Evolutionary conservation across 2,113 vertebrate species (phyloP), one percentile per base, ranked within the genome.

Genomic region (Indri indri): DNA sequence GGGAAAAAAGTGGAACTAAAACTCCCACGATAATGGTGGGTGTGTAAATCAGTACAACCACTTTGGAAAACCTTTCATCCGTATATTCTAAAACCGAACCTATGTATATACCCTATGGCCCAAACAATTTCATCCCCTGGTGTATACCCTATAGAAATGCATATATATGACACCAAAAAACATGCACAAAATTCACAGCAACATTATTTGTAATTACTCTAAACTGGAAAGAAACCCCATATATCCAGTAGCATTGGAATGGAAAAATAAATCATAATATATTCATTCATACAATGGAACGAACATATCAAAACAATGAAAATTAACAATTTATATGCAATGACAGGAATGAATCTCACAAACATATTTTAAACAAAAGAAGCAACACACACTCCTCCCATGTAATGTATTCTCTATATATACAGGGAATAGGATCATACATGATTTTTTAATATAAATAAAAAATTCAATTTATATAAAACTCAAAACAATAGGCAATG

Each of bases 241-340:
- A 89, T 80, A 82, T 37, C 40, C 45, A 54, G 59, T 65, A 81
- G 25, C 61, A 68, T 12, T 45, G 18, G 73, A 88, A 88, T 25
- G 14, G 22, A 70, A 59, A 86, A 61, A 66, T 45, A 57, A 74
- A 74, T 40, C 73, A 59, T 42, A 12, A 82, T 59, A 59, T 40
- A 90, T 47, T 95, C 68, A 63, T 40, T 82, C 63, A 90, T 77
- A 82, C 2, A 82, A 45, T 18, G 37, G 23, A 71, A 45, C 63
- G 23, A 71, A 45, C 63, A 61, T 73, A 47, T 20, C 66, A 84
- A 91, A 91, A 77, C 20, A 93, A 95, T 66, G 63, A 94, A 97
- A 91, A 91, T 89, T 47, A 95, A 71, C 32, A 63, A 86, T 12
- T 80, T 90, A 81, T 1, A 86, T 52, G 42, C 34, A 96, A 63